Conservation (phyloP, 2,888 invertebrate species). For the Mythimna albipuncta region DNA sequence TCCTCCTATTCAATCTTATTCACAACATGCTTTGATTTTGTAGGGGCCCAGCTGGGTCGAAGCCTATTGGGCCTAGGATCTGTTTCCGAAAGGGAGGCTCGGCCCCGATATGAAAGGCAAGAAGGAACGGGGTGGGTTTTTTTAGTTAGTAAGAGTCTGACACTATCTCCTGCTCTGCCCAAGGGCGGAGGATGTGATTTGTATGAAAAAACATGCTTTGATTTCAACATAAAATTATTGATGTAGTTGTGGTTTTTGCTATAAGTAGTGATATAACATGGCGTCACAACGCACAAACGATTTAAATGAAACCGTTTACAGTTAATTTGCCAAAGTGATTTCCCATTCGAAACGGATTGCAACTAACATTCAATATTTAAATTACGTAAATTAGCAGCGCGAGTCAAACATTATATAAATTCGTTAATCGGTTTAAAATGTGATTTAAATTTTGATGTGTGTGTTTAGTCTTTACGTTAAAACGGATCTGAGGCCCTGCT, state of each 20-base stretch:
- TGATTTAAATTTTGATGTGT: constrained; percentile 24
- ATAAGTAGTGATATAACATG: background rate
- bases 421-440: constrained; percentile 41
- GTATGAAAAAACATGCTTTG: too few species aligned
- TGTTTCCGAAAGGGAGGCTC: too few species aligned
- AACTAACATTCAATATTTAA: constrained; percentile 43
- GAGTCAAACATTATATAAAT: constrained; percentile 41
- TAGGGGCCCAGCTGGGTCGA: too few species aligned
- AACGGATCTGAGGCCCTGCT: background rate
- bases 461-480: background rate
- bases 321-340: constrained; percentile 41
- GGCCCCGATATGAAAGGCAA: too few species aligned
- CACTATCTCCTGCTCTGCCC: too few species aligned
- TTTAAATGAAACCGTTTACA: constrained; percentile 31
- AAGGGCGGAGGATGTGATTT: too few species aligned
- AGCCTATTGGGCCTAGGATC: too few species aligned
- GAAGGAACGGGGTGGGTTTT: too few species aligned
- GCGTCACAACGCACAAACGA: background rate
- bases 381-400: constrained; percentile 19
- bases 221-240: background rate
- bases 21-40: too few species aligned
- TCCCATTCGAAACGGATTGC: constrained; percentile 18
- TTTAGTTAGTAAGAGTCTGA: too few species aligned
- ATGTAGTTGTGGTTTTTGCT: background rate
- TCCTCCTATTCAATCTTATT: too few species aligned